Conservation (phyloP, 2,888 invertebrate species). For the Leucoma salicis region DNA sequence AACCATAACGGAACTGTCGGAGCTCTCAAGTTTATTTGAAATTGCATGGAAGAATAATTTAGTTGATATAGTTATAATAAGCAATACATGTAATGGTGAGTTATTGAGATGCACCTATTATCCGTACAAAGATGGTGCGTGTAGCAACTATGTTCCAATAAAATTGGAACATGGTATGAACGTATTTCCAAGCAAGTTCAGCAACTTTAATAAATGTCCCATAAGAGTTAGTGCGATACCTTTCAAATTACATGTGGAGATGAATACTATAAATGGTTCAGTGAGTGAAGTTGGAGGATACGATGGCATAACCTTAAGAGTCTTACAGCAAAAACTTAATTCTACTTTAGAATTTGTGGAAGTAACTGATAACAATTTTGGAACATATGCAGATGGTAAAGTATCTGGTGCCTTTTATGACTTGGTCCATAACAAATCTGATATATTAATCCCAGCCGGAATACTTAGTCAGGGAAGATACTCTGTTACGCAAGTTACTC, state of each 20-base stretch:
- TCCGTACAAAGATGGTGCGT: conserved; percentile 45
- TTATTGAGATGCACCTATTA: conserved; percentile 45
- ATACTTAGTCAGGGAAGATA: conserved; percentile 39
- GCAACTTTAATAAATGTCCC: conserved; percentile 53
- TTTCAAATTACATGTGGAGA: conserved; percentile 35
- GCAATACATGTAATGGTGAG: conserved; percentile 20
- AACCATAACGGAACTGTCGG: conserved; percentile 12
- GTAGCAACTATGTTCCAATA: conserved; percentile 44
- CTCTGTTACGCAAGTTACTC: conserved; percentile 37
- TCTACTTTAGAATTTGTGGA: conserved; percentile 32
- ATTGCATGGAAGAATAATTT: conserved; percentile 49
- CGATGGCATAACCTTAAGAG: conserved; percentile 40
- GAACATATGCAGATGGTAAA: conserved; percentile 38
- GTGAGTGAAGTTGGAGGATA: conserved; percentile 39
- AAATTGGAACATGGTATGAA: conserved; percentile 25
- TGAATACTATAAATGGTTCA: conserved; percentile 32
- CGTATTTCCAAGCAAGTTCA: conserved; percentile 49
- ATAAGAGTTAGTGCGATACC: conserved; percentile 37
- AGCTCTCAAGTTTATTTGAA: conserved; percentile 34
- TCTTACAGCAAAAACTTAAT: conserved; percentile 41
- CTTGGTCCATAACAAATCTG: conserved; percentile 40
- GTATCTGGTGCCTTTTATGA: conserved; percentile 40
- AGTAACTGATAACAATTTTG: conserved; percentile 21
- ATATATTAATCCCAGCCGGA: conserved; percentile 46
- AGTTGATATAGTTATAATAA: conserved; percentile 48